Evolutionary conservation across 2,888 invertebrate genomes (phyloP), one percentile per base, ranked within the genome.

Genomic region (Coenonympha glycerion): DNA sequence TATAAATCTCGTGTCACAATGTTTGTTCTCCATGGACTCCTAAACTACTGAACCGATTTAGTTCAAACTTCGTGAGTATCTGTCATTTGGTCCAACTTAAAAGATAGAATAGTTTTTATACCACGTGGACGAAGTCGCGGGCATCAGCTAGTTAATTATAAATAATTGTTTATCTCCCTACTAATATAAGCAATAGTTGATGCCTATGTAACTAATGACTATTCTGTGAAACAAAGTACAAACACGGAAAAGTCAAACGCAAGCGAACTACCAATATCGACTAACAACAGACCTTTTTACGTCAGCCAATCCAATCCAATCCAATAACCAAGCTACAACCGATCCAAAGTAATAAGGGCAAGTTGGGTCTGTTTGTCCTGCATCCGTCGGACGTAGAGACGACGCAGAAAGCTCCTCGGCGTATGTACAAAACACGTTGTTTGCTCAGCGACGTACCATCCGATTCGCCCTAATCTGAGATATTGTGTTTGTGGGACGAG

Each of bases 401-500:
- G 15, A 13, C 6, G 30, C 5, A 24, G 66, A 60, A 61, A 58
- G 58, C 50, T 53, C 51, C 54, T 54, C 58, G 60, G 60, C 62
- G 61, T 64, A 64, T 65, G 62, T 64, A 64, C 60, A 64, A 61
- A 64, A 64, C 64, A 59, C 61, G 58, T 51, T 70, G 68, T 72
- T 71, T 70, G 61, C 64, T 15, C 53, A 28, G 36, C 45, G 52
- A 55, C 58, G 52, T 57, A 52, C 51, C 56, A 57, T 63, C 59
- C 62, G 61, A 59, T 56, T 57, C 52, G 47, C 61, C 61, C 67
- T 73, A 71, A 74, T 73, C 72, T 62, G 60, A 66, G 64, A 69
- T 68, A 72, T 69, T 73, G 70, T 70, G 65, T 72, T 71, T 71
- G 69, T 66, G 56, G 62, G 56, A 56, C 55, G 53, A 46, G 33